phyloP scores from a whole-genome alignment of 1,140 invertebrate species.

The Anastatus disparis region DNA sequence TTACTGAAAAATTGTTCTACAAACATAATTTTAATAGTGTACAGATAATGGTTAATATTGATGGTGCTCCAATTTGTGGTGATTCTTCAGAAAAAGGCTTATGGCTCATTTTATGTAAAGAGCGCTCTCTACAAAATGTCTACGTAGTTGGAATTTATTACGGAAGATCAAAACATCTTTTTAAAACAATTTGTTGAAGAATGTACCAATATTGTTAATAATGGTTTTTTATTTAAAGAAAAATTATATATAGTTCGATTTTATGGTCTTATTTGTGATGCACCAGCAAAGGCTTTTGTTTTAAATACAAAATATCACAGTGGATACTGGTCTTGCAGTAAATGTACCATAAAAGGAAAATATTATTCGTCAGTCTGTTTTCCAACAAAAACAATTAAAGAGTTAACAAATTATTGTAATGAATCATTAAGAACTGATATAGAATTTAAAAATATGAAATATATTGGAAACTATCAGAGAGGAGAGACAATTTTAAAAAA shows the following conservation, averaged over 20 bases:
- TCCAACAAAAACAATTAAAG: constrained; percentile 34
- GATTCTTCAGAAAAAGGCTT: constrained; percentile 29
- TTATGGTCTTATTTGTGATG: constrained; percentile 56
- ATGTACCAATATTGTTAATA: constrained; percentile 15
- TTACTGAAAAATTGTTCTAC: background rate
- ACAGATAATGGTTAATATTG: constrained; percentile 43
- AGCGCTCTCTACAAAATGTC: constrained; percentile 24
- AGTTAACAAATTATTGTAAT: constrained; percentile 10
- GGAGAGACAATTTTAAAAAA: constrained; percentile 35
- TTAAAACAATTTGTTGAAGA: constrained; percentile 42
- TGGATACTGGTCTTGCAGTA: constrained; percentile 57
- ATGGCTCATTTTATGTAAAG: constrained; percentile 44
- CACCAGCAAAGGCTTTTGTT: constrained; percentile 59
- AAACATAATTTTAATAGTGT: background rate
- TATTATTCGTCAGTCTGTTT: constrained; percentile 45
- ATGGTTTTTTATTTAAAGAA: constrained; percentile 24
- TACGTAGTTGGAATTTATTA: constrained; percentile 45
- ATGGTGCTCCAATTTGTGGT: constrained; percentile 43
- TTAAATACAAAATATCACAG: constrained; percentile 53
- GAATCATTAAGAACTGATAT: constrained; percentile 29
- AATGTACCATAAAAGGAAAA: constrained; percentile 52
- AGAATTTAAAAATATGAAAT: constrained; percentile 30
- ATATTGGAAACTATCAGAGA: constrained; percentile 29
- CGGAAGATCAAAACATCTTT: constrained; percentile 39
- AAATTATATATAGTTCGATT: constrained; percentile 38